These are phyloP conservation scores for Sarcophilus harrisii DNA, from an alignment of 2,797 vertebrate genomes.

Conservation along the genomic window DNA sequence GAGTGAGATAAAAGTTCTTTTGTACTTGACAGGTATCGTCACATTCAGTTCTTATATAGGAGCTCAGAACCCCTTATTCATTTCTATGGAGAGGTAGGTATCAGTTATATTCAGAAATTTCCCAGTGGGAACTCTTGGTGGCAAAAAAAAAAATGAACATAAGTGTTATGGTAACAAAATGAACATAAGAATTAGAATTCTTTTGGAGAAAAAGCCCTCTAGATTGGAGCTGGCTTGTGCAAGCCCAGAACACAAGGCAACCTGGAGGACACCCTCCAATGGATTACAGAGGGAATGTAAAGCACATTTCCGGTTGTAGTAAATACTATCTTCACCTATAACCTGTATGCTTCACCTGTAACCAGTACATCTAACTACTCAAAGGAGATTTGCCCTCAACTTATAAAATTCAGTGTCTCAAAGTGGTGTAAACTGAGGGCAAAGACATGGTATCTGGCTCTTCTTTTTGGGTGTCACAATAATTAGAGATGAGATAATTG, in stretches of 20 bases:
- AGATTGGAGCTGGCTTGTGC: neutral
- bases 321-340: neutral
- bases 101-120: neutral
- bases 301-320: neutral
- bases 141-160: neutral
- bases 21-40: neutral
- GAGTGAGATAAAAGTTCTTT: neutral
- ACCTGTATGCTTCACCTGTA: constrained; percentile 17
- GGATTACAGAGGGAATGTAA: neutral
- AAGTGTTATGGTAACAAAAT: neutral
- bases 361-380: constrained; percentile 8
- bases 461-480: constrained; percentile 25
- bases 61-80: neutral
- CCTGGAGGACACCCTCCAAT: neutral
- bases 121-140: neutral
- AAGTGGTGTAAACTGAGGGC: constrained; percentile 35
- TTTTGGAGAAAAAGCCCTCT: neutral
- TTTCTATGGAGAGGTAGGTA: neutral
- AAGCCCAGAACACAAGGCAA: neutral
- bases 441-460: constrained; percentile 22
- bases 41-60: neutral
- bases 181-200: neutral
- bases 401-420: neutral
- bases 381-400: neutral
- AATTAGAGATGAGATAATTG: neutral